Conservation (phyloP, 2,888 invertebrate species). For the Cephus pulcher region DNA sequence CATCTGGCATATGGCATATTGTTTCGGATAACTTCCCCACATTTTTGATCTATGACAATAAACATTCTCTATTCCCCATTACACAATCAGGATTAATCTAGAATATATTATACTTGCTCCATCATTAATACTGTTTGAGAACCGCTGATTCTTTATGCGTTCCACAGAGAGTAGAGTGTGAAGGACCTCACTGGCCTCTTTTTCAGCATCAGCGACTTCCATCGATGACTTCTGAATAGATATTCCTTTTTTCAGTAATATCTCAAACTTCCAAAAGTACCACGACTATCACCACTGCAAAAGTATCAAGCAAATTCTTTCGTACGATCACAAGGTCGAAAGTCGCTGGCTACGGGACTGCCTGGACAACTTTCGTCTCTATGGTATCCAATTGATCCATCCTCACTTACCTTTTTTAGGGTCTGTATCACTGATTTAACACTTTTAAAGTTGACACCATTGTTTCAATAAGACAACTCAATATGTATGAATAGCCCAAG, state of each 20-base stretch:
- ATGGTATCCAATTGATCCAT: slow-evolving; percentile 31
- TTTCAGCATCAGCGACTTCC: slow-evolving; percentile 76
- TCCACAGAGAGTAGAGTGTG: slow-evolving; percentile 77
- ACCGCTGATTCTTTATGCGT: slow-evolving; percentile 70
- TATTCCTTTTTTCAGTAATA: background rate
- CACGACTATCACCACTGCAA: background rate
- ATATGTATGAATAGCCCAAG: background rate
- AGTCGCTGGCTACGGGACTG: slow-evolving; percentile 43
- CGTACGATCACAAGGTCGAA: slow-evolving; percentile 41
- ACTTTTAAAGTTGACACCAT: background rate
- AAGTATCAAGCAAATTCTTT: background rate
- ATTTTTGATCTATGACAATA: background rate
- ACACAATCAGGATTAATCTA: background rate
- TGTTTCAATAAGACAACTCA: background rate
- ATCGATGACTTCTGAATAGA: slow-evolving; percentile 36
- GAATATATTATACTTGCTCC: background rate
- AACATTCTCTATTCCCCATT: background rate
- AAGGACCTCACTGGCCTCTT: slow-evolving; percentile 78
- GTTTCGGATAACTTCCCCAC: background rate
- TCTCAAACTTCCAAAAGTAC: background rate
- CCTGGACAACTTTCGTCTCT: slow-evolving; percentile 48
- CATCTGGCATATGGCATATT: background rate
- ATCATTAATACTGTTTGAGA: background rate
- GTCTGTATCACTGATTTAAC: background rate
- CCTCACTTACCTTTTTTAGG: slow-evolving; percentile 46